phyloP scores from a whole-genome alignment of 2,797 vertebrate species.

The Poeciliopsis presidionis region DNA sequence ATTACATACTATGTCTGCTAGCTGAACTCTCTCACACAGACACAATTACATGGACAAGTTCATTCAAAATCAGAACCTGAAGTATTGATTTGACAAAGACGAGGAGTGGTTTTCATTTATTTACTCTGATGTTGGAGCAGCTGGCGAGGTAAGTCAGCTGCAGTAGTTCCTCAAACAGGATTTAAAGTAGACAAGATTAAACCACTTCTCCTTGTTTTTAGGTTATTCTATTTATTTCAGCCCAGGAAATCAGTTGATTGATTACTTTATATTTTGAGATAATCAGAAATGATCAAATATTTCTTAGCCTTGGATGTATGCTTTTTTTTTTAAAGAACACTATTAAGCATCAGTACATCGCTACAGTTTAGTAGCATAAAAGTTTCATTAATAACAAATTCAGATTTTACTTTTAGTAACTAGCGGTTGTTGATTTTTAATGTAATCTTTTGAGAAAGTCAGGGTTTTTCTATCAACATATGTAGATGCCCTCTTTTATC shows the following conservation, averaged over 20 bases:
- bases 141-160: not conserved
- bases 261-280: not conserved
- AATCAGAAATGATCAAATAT: not conserved
- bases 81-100: not conserved
- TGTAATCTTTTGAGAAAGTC: not conserved
- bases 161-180: not conserved
- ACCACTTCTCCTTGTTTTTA: not conserved
- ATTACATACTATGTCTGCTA: not conserved
- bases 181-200: not conserved
- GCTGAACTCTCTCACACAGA: not conserved
- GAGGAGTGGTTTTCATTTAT: not conserved
- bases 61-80: slow-evolving; percentile 1
- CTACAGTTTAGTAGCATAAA: not conserved
- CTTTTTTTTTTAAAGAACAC: not conserved
- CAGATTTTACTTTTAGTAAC: not conserved
- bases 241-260: not conserved
- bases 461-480: not conserved
- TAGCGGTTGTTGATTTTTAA: not conserved
- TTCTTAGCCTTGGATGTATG: not conserved
- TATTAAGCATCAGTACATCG: not conserved
- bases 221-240: not conserved
- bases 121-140: not conserved
- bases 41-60: not conserved
- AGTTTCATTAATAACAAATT: not conserved
- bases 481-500: not conserved